Base-by-base conservation (phyloP, 2,888 invertebrate species). In the Mechanitis mazaeus region DNA sequence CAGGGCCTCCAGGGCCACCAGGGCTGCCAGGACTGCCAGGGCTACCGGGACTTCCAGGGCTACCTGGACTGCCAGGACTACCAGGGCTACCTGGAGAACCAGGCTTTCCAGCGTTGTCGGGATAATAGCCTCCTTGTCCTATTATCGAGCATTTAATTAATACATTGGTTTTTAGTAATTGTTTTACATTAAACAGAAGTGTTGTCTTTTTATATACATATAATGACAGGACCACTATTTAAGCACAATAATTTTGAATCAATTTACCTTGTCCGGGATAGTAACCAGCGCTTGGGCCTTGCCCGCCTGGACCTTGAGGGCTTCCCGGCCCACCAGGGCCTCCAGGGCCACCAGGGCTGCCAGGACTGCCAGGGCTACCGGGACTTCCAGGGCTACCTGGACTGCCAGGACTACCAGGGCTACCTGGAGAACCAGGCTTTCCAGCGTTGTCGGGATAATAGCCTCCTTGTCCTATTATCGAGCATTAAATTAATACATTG, bases 71-170 rank as follows among this genome's bases (percentile, higher is more conserved):
- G 6, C 63, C 61, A 35, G 60, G 64, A 35, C 58, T 9, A 12
- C 58, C 63, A 1, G 70, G 75, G 31, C 75, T 71, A 67, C 20
- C 20, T 20, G 20, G 20, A 20, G 20, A 20, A 20, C 20, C 20
- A 20, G 20, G 20, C 20, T 20, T 20, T 20, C 58, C 73, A 57
- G 47, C 4, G n/a, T 3, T 33, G 31, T 66, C 68, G 31, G 65
- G 91, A 89, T 60, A 77, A 87, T 71, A 81, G 89, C 77, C 92
- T n/a, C 71, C 69, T 62, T 38, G 69, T 61, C 60, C 63, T 65
- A n/a, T 4, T 38, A 38, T 6, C 20, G 20, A 20, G 20, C 20
- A 20, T 20, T 20, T 20, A 20, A 20, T 20, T 20, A 20, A 20
- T 20, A 20, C 20, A 20, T 20, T 20, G 38, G 38, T 38, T 38